These are phyloP conservation scores for Trachelus troglodyta DNA, from an alignment of 2,888 invertebrate species.

Conservation along the genomic window DNA sequence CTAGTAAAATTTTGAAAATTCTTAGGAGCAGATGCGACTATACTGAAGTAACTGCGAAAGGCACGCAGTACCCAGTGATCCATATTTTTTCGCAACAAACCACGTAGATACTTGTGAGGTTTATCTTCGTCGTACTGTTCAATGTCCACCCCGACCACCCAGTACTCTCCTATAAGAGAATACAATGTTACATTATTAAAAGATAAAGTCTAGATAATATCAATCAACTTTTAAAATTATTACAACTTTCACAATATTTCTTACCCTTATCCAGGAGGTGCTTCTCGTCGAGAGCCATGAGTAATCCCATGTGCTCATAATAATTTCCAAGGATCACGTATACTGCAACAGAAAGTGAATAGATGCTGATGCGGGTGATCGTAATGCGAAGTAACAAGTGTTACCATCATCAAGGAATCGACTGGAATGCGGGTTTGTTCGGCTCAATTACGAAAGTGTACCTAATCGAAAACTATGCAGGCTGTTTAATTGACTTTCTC, in stretches of 20 bases:
- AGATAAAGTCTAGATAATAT: background rate
- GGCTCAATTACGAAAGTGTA: background rate
- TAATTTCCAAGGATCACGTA: conserved; percentile 91
- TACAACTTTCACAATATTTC: conserved; percentile 16
- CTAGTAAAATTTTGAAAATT: conserved; percentile 80
- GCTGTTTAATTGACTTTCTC: background rate
- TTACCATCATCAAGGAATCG: background rate
- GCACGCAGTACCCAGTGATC: conserved; percentile 75
- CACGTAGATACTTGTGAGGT: conserved; percentile 84
- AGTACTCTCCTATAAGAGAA: conserved; percentile 79
- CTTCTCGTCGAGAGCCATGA: conserved; percentile 86
- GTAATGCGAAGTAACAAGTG: background rate
- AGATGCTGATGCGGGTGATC: background rate
- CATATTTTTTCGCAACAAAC: conserved; percentile 71
- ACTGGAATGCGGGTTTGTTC: background rate
- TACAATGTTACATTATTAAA: background rate
- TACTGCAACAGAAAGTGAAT: conserved; percentile 72
- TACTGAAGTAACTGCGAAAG: conserved; percentile 84
- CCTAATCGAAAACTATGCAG: background rate
- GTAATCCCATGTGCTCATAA: conserved; percentile 91
- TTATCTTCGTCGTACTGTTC: conserved; percentile 85
- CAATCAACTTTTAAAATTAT: background rate
- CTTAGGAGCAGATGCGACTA: conserved; percentile 81
- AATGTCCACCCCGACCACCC: conserved; percentile 91
- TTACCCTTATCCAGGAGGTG: conserved; percentile 84